Percentiles rank a stretch among this genome's conserved stretches.
phyloP scores from a whole-genome alignment of 2,888 invertebrate genomes.

The Drosophila picticornis region DNA sequence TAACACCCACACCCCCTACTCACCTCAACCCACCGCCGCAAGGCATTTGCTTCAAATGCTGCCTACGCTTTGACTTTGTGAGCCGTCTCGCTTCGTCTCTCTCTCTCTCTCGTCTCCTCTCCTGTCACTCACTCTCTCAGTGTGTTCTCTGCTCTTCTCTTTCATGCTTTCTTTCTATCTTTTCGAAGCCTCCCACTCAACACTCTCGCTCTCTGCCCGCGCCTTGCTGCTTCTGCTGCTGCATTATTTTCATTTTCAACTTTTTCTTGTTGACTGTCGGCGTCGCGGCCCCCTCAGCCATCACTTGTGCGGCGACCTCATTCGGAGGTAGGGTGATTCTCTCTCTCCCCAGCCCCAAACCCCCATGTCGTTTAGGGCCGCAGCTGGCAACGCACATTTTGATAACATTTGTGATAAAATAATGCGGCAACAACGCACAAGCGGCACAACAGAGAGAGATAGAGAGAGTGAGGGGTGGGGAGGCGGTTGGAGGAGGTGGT shows the following conservation, averaged over 20 bases:
- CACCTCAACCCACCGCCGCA: neutral
- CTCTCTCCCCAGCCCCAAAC: constrained; percentile 5
- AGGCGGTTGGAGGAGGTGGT: neutral
- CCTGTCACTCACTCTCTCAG: constrained; percentile 4
- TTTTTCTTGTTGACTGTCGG: constrained; percentile 51
- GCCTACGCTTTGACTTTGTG: constrained; percentile 48
- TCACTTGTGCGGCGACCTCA: constrained; percentile 69
- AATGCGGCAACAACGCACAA: constrained; percentile 78
- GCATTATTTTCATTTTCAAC: constrained; percentile 80
- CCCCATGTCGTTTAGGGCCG: constrained; percentile 36
- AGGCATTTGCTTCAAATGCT: constrained; percentile 23
- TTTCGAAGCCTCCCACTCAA: constrained; percentile 38
- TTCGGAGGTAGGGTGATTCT: constrained; percentile 40
- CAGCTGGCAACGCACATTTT: constrained; percentile 81
- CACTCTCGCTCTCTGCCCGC: constrained; percentile 57
- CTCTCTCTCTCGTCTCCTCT: constrained; percentile 3
- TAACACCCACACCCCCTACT: constrained; percentile 31
- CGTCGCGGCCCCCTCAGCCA: constrained; percentile 13
- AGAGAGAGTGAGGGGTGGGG: neutral
- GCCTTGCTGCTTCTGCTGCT: constrained; percentile 43
- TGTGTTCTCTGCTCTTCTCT: constrained; percentile 14
- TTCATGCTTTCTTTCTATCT: constrained; percentile 13
- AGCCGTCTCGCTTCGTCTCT: constrained; percentile 8
- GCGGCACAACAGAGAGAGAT: neutral
- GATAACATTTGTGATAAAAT: constrained; percentile 79